Evolutionary conservation across 2,797 vertebrate species (phyloP).

Genomic region (Crocodylus rhombifer): DNA sequence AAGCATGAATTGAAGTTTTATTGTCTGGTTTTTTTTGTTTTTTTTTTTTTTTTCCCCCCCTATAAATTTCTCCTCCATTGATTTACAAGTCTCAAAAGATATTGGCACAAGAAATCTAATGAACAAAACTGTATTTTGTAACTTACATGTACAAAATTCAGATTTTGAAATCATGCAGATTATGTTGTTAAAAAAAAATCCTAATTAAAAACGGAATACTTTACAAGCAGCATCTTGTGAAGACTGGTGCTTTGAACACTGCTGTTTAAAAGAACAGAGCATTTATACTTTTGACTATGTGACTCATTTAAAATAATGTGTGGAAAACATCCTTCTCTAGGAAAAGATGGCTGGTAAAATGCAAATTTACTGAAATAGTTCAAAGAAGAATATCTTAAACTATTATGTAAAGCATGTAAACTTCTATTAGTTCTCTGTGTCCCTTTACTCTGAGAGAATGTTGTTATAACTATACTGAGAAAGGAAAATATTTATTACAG

Average conservation of each 20-base stretch:
- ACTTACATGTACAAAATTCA: no score
- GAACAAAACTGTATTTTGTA: no score
- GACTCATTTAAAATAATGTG: not conserved
- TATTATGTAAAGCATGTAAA: no score
- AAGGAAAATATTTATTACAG: not conserved
- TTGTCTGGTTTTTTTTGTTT: no score
- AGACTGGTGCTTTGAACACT: not conserved
- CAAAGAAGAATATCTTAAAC: no score
- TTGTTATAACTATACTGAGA: not conserved
- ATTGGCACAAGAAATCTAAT: no score
- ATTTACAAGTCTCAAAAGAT: no score
- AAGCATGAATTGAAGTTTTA: no score
- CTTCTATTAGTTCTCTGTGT: not conserved
- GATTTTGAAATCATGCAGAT: not conserved
- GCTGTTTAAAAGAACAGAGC: not conserved
- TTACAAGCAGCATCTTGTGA: not conserved
- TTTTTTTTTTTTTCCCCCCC: no score
- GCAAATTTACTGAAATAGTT: no score
- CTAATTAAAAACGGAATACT: not conserved
- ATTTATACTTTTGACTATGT: not conserved
- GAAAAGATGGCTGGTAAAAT: not conserved
- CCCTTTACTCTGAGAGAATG: not conserved
- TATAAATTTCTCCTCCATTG: no score
- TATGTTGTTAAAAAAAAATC: not conserved
- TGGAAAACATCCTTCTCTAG: not conserved